phyloP scores from a whole-genome alignment of 1,140 invertebrate genomes.

The Solen grandis region DNA sequence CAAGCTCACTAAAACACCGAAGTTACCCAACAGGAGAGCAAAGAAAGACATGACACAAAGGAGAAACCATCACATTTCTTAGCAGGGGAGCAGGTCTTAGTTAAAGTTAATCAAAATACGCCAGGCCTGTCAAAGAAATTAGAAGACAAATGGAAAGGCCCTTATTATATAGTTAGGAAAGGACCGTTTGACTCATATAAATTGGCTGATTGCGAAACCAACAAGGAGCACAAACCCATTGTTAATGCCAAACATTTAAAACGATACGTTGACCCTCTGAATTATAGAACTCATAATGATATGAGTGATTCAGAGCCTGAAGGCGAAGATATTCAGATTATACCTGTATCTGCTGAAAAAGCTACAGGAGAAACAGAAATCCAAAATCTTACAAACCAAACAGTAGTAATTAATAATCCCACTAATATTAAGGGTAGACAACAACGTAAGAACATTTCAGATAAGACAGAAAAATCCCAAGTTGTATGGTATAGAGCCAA shows the following conservation, averaged over 20 bases:
- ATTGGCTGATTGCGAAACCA: not conserved
- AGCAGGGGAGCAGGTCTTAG: not conserved
- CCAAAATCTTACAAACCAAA: not conserved
- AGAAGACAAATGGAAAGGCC: slow-evolving; percentile 22
- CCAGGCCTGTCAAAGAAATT: slow-evolving; percentile 25
- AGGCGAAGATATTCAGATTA: not conserved
- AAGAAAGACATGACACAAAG: slow-evolving; percentile 20
- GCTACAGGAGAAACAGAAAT: not conserved
- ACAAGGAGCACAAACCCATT: not conserved
- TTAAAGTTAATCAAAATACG: slow-evolving; percentile 7
- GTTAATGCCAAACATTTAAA: slow-evolving; percentile 35
- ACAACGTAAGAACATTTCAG: not conserved
- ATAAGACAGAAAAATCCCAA: not conserved
- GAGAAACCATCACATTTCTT: slow-evolving; percentile 2
- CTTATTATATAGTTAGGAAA: slow-evolving; percentile 5
- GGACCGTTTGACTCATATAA: slow-evolving; percentile 5
- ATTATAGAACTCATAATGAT: not conserved
- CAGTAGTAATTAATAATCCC: not conserved
- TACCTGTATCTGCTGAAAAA: not conserved
- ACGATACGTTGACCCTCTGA: slow-evolving; percentile 8
- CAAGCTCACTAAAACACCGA: not conserved
- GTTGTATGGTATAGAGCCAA: no score
- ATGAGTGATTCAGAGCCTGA: not conserved
- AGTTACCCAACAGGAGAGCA: slow-evolving; percentile 3
- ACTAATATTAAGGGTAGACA: not conserved